phyloP scores from a whole-genome alignment of 2,113 vertebrate genomes.

The Hystrix brachyura region DNA sequence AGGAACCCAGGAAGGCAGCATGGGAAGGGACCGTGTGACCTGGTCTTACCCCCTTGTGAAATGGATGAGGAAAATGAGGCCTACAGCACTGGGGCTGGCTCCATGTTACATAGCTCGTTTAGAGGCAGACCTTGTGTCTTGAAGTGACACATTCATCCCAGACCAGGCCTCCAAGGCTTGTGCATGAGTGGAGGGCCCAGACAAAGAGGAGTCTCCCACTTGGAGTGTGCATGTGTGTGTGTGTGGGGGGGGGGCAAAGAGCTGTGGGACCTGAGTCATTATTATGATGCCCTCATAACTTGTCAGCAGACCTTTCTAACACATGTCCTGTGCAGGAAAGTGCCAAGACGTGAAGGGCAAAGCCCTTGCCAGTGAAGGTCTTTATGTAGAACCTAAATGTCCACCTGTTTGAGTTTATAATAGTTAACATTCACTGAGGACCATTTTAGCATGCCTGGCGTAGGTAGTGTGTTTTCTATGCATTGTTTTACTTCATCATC shows the following conservation, averaged over 20 bases:
- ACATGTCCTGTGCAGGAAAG: background rate
- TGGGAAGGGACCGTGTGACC: background rate
- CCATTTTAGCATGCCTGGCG: too few relatives aligned
- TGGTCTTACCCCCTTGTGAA: background rate
- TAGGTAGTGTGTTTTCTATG: background rate
- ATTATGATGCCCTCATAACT: background rate
- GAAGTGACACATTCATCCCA: background rate
- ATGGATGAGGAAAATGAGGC: background rate
- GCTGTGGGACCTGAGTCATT: background rate
- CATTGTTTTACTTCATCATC: background rate
- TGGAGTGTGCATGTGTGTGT: background rate
- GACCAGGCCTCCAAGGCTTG: background rate
- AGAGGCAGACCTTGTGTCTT: background rate
- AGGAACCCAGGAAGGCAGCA: background rate
- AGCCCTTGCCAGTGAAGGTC: background rate
- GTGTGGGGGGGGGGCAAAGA: background rate
- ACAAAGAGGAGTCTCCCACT: background rate
- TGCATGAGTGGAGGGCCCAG: background rate
- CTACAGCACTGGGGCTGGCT: background rate
- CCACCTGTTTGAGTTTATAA: background rate
- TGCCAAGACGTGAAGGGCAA: background rate
- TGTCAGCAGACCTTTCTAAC: slow-evolving; percentile 30
- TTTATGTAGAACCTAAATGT: background rate
- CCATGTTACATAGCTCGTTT: background rate
- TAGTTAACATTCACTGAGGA: background rate